These are phyloP conservation scores for Octopus sinensis DNA, from an alignment of 1,140 invertebrate species.

Conservation along the genomic window DNA sequence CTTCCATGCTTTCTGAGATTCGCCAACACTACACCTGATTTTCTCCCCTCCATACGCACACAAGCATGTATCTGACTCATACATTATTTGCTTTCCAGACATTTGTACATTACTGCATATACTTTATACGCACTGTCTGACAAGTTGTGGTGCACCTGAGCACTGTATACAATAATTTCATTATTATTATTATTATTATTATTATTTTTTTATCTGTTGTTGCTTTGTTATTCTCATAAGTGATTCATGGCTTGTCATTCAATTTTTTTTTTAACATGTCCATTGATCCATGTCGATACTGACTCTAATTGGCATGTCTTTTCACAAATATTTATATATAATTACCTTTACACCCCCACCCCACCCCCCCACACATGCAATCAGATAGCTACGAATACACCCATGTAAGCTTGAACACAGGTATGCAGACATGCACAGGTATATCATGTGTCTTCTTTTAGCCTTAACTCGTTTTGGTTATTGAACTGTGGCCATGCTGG, in stretches of 20 bases:
- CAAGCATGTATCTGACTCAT: too few species aligned
- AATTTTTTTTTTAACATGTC: neutral
- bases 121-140: too few species aligned
- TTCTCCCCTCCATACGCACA: too few species aligned
- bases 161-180: neutral
- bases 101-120: too few species aligned
- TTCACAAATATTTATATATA: too few species aligned
- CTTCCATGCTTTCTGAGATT: too few species aligned
- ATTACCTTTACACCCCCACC: neutral
- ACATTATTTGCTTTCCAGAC: too few species aligned
- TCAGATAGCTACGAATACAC: neutral
- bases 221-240: neutral
- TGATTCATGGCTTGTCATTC: neutral
- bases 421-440: neutral
- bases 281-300: neutral
- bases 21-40: too few species aligned
- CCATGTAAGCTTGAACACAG: neutral
- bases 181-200: neutral
- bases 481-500: too few species aligned
- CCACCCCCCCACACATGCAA: neutral
- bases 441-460: neutral
- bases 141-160: neutral
- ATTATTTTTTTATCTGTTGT: too few species aligned
- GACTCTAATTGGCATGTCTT: too few species aligned
- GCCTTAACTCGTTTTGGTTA: too few species aligned